These are phyloP conservation scores for Fregata magnificens DNA, from an alignment of 2,113 vertebrate genomes.

Conservation along the genomic window DNA sequence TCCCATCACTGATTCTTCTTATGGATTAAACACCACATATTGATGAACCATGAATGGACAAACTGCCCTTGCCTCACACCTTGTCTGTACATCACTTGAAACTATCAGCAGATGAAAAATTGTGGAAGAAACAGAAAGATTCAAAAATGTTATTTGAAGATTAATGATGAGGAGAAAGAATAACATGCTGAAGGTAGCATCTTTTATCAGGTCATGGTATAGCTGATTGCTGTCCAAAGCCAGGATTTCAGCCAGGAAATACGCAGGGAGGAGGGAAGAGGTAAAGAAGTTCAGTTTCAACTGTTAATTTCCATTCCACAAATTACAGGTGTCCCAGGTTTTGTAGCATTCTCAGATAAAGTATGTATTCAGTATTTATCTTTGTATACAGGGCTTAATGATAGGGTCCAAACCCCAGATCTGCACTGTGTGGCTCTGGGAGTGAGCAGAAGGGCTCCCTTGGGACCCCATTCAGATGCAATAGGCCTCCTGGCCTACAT, in stretches of 20 bases:
- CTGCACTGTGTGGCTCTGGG: background rate
- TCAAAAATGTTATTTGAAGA: background rate
- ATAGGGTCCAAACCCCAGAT: background rate
- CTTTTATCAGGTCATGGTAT: background rate
- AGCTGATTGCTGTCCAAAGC: background rate
- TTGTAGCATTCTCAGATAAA: background rate
- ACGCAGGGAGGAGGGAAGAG: background rate
- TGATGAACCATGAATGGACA: background rate
- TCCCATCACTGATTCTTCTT: background rate
- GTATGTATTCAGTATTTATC: background rate
- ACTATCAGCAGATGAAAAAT: background rate
- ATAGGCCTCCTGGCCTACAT: background rate
- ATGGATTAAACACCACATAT: background rate
- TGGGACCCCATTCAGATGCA: background rate
- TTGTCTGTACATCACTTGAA: background rate
- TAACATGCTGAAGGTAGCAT: background rate
- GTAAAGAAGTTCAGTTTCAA: background rate
- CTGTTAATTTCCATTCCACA: background rate
- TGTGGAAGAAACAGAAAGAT: background rate
- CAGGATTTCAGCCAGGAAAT: background rate
- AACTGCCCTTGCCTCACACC: background rate
- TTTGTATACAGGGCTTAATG: background rate
- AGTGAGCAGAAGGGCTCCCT: background rate
- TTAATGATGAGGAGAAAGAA: background rate
- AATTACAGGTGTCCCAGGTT: background rate